phyloP scores from a whole-genome alignment of 2,113 vertebrate species.

The Takifugu bimaculatus region DNA sequence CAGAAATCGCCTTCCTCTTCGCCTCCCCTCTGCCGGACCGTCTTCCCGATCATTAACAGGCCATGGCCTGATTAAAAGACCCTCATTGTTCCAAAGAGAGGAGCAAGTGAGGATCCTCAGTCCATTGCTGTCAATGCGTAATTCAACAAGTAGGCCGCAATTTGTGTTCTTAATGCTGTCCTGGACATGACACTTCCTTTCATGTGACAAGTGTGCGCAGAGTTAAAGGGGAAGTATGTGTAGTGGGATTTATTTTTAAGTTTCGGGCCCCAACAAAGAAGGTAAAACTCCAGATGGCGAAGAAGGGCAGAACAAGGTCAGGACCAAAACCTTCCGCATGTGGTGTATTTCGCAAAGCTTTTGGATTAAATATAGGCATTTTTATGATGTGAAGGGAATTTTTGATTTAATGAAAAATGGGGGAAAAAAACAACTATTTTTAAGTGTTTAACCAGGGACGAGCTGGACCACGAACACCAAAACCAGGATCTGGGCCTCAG shows the following conservation, averaged over 20 bases:
- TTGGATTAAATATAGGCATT: too few relatives aligned
- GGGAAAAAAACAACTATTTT: neutral
- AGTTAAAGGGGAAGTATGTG: neutral
- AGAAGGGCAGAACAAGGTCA: too few relatives aligned
- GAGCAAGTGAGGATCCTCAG: constrained; percentile 33
- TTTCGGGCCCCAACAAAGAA: too few relatives aligned
- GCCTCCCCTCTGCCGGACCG: constrained; percentile 53
- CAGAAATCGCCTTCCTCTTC: constrained; percentile 77
- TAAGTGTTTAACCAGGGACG: neutral
- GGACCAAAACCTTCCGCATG: too few relatives aligned
- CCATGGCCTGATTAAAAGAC: constrained; percentile 75
- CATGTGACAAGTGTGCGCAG: constrained; percentile 22
- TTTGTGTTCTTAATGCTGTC: constrained; percentile 16
- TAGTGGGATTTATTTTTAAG: too few relatives aligned
- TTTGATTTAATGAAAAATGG: too few relatives aligned
- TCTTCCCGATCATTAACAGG: constrained; percentile 74
- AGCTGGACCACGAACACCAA: neutral
- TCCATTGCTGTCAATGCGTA: constrained; percentile 19
- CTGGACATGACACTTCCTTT: neutral
- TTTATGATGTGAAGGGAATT: too few relatives aligned
- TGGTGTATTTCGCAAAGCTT: too few relatives aligned
- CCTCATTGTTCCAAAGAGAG: constrained; percentile 53
- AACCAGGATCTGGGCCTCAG: neutral
- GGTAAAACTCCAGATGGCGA: too few relatives aligned
- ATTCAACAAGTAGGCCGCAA: constrained; percentile 21